Conservation (phyloP, 2,797 vertebrate species). For the Fundulus diaphanus region DNA sequence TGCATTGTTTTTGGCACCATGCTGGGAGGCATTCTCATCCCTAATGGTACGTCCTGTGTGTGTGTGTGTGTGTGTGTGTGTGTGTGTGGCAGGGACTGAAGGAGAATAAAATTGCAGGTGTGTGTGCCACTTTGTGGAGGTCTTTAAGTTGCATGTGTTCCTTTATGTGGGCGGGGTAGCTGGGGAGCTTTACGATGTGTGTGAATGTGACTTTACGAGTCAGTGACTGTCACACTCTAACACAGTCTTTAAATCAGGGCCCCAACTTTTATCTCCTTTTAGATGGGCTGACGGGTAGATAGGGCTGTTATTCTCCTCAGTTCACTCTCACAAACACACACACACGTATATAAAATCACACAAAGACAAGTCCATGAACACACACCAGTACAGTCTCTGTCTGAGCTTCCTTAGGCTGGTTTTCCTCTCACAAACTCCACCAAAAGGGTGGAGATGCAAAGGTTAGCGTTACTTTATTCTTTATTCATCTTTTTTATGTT, state of each 20-base stretch:
- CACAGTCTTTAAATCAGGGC: conserved; percentile 80
- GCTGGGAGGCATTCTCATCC: conserved; percentile 96
- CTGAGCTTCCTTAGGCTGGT: conserved; percentile 48
- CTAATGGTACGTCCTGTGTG: conserved; percentile 84
- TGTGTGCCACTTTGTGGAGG: conserved; percentile 39
- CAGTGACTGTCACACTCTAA: conserved; percentile 81
- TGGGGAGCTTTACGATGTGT: conserved; percentile 74
- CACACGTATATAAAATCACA: conserved; percentile 26
- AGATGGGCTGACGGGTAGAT: conserved; percentile 73
- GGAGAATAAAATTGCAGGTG: conserved; percentile 33
- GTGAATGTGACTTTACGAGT: conserved; percentile 81
- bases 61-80: conserved; percentile 24
- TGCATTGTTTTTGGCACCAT: conserved; percentile 97
- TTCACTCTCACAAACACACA: conserved; percentile 42
- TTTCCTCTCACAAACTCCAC: conserved; percentile 34
- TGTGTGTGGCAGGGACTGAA: conserved; percentile 14
- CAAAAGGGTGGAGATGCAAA: conserved; percentile 58
- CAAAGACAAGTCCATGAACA: conserved; percentile 33
- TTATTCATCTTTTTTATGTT: conserved; percentile 60
- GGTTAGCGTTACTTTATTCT: conserved; percentile 65
- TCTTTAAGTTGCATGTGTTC: conserved; percentile 75
- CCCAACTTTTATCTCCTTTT: conserved; percentile 78
- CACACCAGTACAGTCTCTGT: conserved; percentile 44
- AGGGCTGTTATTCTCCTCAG: conserved; percentile 69
- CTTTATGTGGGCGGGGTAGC: conserved; percentile 72